These are phyloP conservation scores for Myrmecophaga tridactyla DNA, from an alignment of 2,113 vertebrate species.

Conservation along the genomic window DNA sequence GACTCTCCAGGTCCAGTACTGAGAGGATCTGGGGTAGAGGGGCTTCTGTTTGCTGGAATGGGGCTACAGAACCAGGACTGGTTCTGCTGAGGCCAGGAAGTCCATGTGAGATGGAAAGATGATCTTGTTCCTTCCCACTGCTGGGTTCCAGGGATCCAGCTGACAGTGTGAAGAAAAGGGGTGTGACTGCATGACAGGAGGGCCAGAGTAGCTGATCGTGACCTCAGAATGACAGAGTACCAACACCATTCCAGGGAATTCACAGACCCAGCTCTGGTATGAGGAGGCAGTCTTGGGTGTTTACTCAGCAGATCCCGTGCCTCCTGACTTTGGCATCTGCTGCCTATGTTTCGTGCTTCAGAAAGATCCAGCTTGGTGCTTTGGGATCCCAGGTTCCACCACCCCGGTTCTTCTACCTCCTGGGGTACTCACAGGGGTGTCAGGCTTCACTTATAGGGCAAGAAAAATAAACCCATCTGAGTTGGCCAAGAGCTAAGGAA, in stretches of 20 bases:
- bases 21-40: background rate
- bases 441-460: background rate
- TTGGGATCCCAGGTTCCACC: background rate
- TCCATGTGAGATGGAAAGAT: background rate
- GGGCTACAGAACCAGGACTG: too few relatives aligned
- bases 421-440: background rate
- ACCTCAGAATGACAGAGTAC: background rate
- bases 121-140: background rate
- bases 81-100: background rate
- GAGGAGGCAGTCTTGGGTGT: background rate
- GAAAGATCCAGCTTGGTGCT: background rate
- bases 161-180: background rate
- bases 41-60: too few relatives aligned
- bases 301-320: background rate
- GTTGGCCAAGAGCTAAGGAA: background rate
- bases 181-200: background rate
- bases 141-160: background rate
- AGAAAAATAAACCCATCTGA: background rate
- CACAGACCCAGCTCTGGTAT: background rate
- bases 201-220: background rate
- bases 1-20: background rate
- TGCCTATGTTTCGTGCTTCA: background rate
- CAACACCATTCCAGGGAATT: accelerated
- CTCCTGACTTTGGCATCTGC: background rate
- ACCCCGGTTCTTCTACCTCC: background rate